Evolutionary conservation across 2,797 vertebrate genomes (phyloP).

Genomic region (Paedocypris micromegethes): DNA sequence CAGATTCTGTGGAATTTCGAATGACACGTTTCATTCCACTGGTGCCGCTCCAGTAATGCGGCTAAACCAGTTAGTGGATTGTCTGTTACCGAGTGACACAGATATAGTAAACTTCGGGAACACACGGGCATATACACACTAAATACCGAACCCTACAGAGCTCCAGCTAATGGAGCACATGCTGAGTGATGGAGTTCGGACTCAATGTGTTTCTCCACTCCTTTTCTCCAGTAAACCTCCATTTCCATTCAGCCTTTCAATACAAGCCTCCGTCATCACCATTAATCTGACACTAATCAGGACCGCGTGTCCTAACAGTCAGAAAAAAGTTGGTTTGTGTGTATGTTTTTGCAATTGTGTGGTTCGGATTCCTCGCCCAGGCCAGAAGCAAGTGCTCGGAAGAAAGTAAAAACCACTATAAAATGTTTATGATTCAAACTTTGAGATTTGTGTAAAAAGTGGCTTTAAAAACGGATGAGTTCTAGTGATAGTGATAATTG

Average conservation of each 20-base stretch:
- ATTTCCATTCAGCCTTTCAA: slow-evolving; percentile 36
- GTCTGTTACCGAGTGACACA: background rate
- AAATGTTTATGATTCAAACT: too few relatives aligned
- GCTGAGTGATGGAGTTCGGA: slow-evolving; percentile 46
- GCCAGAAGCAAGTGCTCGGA: too few relatives aligned
- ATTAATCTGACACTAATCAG: slow-evolving; percentile 41
- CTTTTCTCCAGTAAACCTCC: slow-evolving; percentile 30
- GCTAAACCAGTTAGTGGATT: slow-evolving; percentile 27
- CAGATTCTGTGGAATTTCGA: slow-evolving; percentile 26
- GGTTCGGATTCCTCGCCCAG: background rate
- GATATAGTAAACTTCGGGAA: slow-evolving; percentile 6
- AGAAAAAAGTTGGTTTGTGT: background rate
- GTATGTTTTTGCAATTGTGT: slow-evolving; percentile 1
- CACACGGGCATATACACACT: background rate
- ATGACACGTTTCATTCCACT: slow-evolving; percentile 38
- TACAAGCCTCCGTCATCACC: slow-evolving; percentile 41
- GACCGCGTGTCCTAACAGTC: too few relatives aligned
- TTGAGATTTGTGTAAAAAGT: too few relatives aligned
- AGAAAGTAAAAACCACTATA: too few relatives aligned
- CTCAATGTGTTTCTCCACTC: slow-evolving; percentile 20
- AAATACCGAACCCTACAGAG: slow-evolving; percentile 35
- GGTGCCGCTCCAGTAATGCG: slow-evolving; percentile 3
- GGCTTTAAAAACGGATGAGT: too few relatives aligned
- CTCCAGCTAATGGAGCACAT: slow-evolving; percentile 33
- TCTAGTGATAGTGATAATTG: too few relatives aligned